These are phyloP conservation scores for Eulemur mongoz DNA, from an alignment of 2,797 vertebrate species.

Conservation along the genomic window DNA sequence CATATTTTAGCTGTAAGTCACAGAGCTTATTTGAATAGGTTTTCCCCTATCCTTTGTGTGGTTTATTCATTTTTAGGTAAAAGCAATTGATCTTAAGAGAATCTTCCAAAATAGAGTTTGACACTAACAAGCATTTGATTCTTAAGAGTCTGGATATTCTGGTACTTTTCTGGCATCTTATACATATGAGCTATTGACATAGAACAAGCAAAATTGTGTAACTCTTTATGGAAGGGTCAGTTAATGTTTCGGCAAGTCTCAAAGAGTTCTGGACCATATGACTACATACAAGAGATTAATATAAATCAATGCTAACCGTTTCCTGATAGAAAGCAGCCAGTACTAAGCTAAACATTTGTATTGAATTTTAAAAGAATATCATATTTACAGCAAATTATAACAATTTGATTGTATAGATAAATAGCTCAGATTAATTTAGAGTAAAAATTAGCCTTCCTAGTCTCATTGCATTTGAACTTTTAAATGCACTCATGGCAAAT, in stretches of 20 bases:
- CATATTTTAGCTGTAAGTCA: neutral
- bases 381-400: slow-evolving; percentile 16
- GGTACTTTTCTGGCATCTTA: neutral
- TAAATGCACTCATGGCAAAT: neutral
- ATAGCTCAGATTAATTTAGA: slow-evolving; percentile 44
- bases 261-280: neutral
- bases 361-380: neutral
- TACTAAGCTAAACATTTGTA: slow-evolving; percentile 17
- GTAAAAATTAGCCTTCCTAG: neutral
- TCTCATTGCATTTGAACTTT: slow-evolving; percentile 18
- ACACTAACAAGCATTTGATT: neutral
- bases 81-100: neutral
- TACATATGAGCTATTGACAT: neutral
- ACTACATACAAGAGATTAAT: neutral
- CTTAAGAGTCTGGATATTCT: neutral
- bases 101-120: slow-evolving; percentile 29
- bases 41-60: neutral
- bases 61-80: slow-evolving; percentile 5
- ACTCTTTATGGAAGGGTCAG: neutral
- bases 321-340: slow-evolving; percentile 12
- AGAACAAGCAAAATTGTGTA: neutral
- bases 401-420: slow-evolving; percentile 46
- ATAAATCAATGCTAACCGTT: neutral
- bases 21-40: neutral
- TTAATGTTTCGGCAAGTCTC: neutral